Conservation (phyloP, 1,140 invertebrate genomes). For the Nebria ingens region DNA sequence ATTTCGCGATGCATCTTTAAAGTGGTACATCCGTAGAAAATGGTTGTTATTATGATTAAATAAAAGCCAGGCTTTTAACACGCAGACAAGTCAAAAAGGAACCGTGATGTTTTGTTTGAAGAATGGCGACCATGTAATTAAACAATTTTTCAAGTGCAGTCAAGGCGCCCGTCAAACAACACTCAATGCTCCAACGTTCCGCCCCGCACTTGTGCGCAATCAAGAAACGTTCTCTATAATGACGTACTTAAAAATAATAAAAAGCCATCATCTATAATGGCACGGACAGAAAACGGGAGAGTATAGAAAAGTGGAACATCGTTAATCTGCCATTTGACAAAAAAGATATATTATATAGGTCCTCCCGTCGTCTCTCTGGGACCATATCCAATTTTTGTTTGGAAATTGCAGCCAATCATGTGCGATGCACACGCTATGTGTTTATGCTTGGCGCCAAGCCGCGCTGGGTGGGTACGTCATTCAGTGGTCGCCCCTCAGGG, state of each 20-base stretch:
- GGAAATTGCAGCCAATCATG: not conserved
- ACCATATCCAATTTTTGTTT: not conserved
- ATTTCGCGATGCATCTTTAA: no score
- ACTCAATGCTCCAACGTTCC: no score
- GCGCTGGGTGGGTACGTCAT: not conserved
- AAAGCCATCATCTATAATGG: not conserved
- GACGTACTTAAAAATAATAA: not conserved
- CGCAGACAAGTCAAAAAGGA: no score
- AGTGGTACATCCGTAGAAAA: no score
- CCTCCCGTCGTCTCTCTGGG: no score
- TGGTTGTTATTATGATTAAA: no score
- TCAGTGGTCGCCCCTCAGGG: not conserved
- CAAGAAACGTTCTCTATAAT: no score
- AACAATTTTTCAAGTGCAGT: not conserved
- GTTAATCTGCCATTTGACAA: not conserved
- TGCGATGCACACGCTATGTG: not conserved
- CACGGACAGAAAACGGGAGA: no score
- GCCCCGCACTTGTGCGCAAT: not conserved
- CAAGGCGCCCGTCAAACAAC: not conserved
- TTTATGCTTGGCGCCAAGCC: not conserved
- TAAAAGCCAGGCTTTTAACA: no score
- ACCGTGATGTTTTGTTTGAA: no score
- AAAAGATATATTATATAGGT: no score
- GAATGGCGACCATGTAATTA: no score
- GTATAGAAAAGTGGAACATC: not conserved